Evolutionary conservation across 1,140 invertebrate species (phyloP).

Genomic region (Aphelenchoides avenae): DNA sequence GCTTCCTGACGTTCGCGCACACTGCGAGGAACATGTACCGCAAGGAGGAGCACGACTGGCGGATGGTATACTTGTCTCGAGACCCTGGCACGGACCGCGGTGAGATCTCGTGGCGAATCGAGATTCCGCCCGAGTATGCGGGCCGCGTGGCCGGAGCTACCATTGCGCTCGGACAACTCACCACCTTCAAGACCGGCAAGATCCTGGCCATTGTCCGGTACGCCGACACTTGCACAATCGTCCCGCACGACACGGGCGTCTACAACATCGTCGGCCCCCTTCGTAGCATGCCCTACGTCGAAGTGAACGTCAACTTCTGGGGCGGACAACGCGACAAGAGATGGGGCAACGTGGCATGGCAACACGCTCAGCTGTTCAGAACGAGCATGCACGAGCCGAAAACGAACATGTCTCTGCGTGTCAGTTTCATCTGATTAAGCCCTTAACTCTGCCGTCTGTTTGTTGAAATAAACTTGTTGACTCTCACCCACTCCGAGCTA

Average conservation of each 20-base stretch:
- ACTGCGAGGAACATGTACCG: slow-evolving; percentile 66
- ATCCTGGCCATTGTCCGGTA: slow-evolving; percentile 15
- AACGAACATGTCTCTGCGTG: slow-evolving; percentile 2
- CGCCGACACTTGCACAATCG: slow-evolving; percentile 15
- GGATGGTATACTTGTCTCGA: slow-evolving; percentile 77
- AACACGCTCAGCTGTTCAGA: slow-evolving; percentile 83
- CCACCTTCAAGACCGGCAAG: slow-evolving; percentile 5
- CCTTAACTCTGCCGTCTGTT: too few relatives aligned
- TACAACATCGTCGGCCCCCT: too few relatives aligned
- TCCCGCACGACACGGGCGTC: slow-evolving; percentile 18
- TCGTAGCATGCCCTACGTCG: slow-evolving; percentile 62
- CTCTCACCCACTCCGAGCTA: too few relatives aligned
- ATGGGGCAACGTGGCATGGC: too few relatives aligned
- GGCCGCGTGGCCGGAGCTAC: background rate
- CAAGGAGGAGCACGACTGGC: slow-evolving; percentile 87
- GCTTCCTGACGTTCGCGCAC: slow-evolving; percentile 9
- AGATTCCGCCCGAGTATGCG: slow-evolving; percentile 36
- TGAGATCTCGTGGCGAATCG: slow-evolving; percentile 60
- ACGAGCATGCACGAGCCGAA: slow-evolving; percentile 16
- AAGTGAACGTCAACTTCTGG: slow-evolving; percentile 67
- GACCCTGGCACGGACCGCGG: slow-evolving; percentile 57
- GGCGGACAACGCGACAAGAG: slow-evolving; percentile 70
- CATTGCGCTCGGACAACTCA: background rate
- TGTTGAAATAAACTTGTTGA: too few relatives aligned
- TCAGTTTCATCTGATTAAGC: background rate